Conservation (phyloP, 2,888 invertebrate genomes). For the Andricus quercusramuli region DNA sequence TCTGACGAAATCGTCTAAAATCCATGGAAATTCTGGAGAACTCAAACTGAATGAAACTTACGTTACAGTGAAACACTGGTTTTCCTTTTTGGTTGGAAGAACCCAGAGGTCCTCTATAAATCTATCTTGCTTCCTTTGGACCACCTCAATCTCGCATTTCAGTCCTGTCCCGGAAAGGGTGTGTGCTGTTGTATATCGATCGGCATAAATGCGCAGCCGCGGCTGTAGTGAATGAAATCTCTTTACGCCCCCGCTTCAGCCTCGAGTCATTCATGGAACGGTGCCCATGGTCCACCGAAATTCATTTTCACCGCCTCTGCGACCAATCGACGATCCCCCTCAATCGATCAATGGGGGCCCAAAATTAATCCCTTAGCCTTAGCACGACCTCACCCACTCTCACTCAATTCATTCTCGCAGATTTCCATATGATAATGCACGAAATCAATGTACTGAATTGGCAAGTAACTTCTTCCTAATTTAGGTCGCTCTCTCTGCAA, state of each 20-base stretch:
- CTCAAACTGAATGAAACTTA: too few relatives aligned
- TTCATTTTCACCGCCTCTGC: constrained; percentile 48
- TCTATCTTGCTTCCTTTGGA: constrained; percentile 33
- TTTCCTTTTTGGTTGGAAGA: constrained; percentile 23
- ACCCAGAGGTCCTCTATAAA: constrained; percentile 27
- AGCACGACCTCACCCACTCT: constrained; percentile 22
- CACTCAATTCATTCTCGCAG: background rate
- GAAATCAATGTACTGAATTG: background rate
- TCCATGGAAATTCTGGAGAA: too few relatives aligned
- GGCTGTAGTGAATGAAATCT: constrained; percentile 69
- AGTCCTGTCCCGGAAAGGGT: constrained; percentile 47
- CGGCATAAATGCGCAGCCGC: constrained; percentile 65
- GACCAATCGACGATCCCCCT: constrained; percentile 24
- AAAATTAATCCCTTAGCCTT: constrained; percentile 22
- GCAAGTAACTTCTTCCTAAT: background rate
- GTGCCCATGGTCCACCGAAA: constrained; percentile 52
- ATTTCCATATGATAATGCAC: background rate
- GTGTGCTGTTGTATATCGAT: constrained; percentile 69
- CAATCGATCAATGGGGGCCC: constrained; percentile 44
- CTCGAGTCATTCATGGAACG: constrained; percentile 68
- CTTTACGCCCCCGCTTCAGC: constrained; percentile 62
- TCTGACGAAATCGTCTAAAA: too few relatives aligned
- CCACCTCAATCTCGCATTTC: constrained; percentile 44
- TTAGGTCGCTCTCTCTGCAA: background rate
- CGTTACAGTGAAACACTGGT: background rate